Base-by-base conservation (phyloP, 2,113 vertebrate genomes). In the Lamprologus tigripictilis region DNA sequence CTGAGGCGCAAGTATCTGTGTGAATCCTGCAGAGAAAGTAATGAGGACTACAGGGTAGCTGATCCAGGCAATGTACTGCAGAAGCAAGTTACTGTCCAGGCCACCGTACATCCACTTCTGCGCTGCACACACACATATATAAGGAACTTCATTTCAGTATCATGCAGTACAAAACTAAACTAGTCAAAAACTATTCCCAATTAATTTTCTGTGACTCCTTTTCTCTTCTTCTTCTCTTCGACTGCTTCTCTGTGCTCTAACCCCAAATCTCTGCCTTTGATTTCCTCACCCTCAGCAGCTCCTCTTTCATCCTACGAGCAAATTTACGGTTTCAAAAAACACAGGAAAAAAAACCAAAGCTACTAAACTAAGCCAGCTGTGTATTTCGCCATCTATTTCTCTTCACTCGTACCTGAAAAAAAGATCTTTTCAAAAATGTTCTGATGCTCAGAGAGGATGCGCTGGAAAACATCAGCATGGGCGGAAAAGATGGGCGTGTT, bases 31-130 rank as follows among this genome's bases (percentile, higher is more conserved):
- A 0, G 99, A 99, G 97, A 99, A 99, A 47, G 98, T 99, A 96
- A 99, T 99, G 95, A 99, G 98, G 90, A 99, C 98, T 0, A 99
- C 97, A 1, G 99, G 99, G 89, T 99, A 99, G 86, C 98, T 98
- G 92, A 99, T 98, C 99, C 99, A 99, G 83, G 98, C 99, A 93
- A 99, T 96, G 95, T 99, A 99, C 94, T 99, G 99, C 84, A 99
- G 97, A 28, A 99, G 94, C 95, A 99, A 95, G 86, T 97, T 99
- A 92, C 96, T 97, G 94, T 98, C 97, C 96, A 99, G 94, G 16
- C 98, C 98, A 6, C 94, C 96, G 1, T 98, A 98, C 99, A 99
- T 99, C 99, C 99, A 99, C 94, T 99, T 98, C 96, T 99, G 98
- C 95, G 98, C 99, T 99, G 97, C 94, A 93, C 91, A 92, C 71